Conservation (phyloP, 53 echinoderm and acorn worm species). For the Holothuria leucospilota region DNA sequence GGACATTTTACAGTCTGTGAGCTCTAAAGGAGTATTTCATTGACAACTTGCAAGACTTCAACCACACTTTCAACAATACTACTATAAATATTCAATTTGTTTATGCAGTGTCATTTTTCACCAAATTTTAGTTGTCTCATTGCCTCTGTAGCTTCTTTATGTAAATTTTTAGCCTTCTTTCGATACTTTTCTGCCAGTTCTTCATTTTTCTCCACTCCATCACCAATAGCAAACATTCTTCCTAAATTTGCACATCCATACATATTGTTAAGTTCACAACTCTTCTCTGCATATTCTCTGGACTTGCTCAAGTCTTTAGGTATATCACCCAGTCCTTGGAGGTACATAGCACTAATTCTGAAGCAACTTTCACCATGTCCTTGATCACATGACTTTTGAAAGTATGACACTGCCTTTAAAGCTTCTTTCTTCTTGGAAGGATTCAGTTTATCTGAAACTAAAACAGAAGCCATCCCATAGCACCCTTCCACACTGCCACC, state of each 20-base stretch:
- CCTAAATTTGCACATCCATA: slow-evolving; percentile 92
- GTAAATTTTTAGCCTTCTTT: slow-evolving; percentile 76
- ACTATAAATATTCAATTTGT: too few species aligned
- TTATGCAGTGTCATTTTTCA: slow-evolving; percentile 35
- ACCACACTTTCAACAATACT: too few species aligned
- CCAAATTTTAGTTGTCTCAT: slow-evolving; percentile 84
- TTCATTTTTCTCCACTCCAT: slow-evolving; percentile 74
- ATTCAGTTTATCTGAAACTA: slow-evolving; percentile 49
- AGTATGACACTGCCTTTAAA: slow-evolving; percentile 39
- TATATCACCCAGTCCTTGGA: slow-evolving; percentile 70
- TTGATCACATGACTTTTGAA: slow-evolving; percentile 73
- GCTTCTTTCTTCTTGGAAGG: slow-evolving; percentile 38
- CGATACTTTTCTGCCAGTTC: slow-evolving; percentile 66
- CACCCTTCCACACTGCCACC: slow-evolving; percentile 72
- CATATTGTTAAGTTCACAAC: slow-evolving; percentile 82
- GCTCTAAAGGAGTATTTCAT: too few species aligned
- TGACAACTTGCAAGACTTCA: too few species aligned
- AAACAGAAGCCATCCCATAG: slow-evolving; percentile 72
- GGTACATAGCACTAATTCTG: slow-evolving; percentile 77
- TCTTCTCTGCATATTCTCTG: slow-evolving; percentile 61
- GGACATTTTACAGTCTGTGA: too few species aligned
- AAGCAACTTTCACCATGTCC: slow-evolving; percentile 86
- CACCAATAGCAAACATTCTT: slow-evolving; percentile 85
- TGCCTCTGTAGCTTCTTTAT: slow-evolving; percentile 65
- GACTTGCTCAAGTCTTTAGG: slow-evolving; percentile 77